These are phyloP conservation scores for Arenaria interpres DNA, from an alignment of 2,113 vertebrate species.

Conservation along the genomic window DNA sequence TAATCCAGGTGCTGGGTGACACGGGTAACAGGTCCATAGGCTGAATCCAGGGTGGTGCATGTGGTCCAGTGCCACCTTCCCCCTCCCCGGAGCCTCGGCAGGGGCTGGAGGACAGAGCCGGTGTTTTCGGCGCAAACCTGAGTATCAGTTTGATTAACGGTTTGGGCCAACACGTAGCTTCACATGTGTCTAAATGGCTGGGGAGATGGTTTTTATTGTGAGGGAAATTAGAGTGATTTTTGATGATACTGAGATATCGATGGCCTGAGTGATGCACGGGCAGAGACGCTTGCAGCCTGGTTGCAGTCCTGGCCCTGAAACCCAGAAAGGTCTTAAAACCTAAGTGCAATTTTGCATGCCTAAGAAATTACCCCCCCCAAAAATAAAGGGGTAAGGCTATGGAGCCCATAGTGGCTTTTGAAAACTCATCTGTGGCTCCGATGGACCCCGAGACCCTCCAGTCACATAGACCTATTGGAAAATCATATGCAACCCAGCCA, in stretches of 20 bases:
- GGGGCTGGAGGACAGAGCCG: background rate
- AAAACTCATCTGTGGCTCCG: background rate
- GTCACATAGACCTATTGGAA: fast-evolving
- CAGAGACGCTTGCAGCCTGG: fast-evolving
- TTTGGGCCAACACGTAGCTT: fast-evolving
- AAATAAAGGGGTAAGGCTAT: background rate
- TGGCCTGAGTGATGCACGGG: background rate
- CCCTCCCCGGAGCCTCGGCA: background rate
- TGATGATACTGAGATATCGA: background rate
- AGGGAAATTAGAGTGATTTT: background rate
- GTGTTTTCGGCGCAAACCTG: background rate
- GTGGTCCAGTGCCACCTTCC: fast-evolving
- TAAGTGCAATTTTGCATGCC: background rate
- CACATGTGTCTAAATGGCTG: background rate
- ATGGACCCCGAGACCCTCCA: background rate
- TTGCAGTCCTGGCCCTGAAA: background rate
- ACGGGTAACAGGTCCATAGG: background rate
- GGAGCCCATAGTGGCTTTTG: background rate
- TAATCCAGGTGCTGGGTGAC: background rate
- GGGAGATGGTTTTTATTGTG: background rate
- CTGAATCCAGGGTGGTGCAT: background rate
- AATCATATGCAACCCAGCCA: background rate
- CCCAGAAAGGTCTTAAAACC: background rate
- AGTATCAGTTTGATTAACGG: fast-evolving
- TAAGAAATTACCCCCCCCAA: fast-evolving